Evolutionary conservation across 2,888 invertebrate species (phyloP).

Genomic region (Chloromyia formosa): DNA sequence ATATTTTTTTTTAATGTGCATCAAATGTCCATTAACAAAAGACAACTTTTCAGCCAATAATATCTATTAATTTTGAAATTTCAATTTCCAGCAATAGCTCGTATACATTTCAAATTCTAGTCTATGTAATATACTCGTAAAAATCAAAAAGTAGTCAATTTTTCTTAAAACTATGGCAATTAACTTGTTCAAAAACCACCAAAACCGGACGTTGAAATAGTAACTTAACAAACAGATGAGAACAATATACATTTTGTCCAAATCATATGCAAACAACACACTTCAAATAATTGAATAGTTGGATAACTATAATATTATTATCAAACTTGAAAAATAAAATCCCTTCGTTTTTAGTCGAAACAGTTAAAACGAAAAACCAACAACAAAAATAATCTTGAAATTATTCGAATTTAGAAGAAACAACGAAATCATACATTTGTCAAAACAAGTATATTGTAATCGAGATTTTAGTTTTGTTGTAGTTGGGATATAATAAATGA

Average conservation of each 20-base stretch:
- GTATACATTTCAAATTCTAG: too few species aligned
- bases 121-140: too few species aligned
- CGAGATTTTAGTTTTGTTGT: too few species aligned
- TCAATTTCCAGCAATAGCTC: too few species aligned
- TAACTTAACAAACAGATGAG: background rate
- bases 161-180: background rate
- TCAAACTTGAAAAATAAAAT: background rate
- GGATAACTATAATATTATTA: background rate
- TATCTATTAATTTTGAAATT: too few species aligned
- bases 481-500: too few species aligned
- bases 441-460: too few species aligned
- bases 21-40: too few species aligned
- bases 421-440: conserved; percentile 25
- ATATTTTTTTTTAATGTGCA: too few species aligned
- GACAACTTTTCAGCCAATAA: too few species aligned
- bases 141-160: conserved; percentile 19
- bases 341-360: too few species aligned
- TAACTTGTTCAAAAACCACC: conserved; percentile 11
- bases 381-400: conserved; percentile 10
- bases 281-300: conserved; percentile 2
- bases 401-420: conserved; percentile 36
- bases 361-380: conserved; percentile 1
- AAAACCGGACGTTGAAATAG: too few species aligned
- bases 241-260: background rate
- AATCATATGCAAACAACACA: background rate